A percentile compares a stretch with the other conserved stretches of the same genome.
phyloP scores from a whole-genome alignment of 2,888 invertebrate species.

The Ormyrus nitidulus region DNA sequence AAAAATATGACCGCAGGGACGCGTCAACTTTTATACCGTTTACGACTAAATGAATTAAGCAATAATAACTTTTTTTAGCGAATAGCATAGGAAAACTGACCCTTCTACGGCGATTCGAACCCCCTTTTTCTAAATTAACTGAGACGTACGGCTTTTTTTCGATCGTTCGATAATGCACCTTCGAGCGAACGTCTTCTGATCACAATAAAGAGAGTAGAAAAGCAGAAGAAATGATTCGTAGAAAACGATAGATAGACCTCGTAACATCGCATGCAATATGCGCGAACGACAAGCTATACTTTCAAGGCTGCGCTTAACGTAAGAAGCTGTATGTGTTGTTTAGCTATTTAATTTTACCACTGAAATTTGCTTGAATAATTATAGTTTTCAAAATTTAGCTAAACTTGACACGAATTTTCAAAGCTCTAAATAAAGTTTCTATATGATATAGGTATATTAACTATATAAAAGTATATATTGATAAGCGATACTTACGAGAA shows the following conservation, averaged over 20 bases:
- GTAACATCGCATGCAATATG: slow-evolving; percentile 14
- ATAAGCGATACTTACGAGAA: too few relatives aligned
- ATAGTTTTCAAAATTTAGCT: neutral
- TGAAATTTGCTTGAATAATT: slow-evolving; percentile 12
- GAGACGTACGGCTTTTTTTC: neutral
- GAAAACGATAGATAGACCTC: slow-evolving; percentile 32
- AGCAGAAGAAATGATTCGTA: neutral
- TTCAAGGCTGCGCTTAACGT: slow-evolving; percentile 28
- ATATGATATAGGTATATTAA: neutral
- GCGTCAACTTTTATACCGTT: slow-evolving; percentile 26
- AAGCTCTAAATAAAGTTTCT: neutral
- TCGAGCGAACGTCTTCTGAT: slow-evolving; percentile 14
- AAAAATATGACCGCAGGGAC: neutral
- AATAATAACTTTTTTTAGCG: slow-evolving; percentile 30
- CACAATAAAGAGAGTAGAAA: neutral
- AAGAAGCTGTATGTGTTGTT: too few relatives aligned
- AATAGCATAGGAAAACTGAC: neutral
- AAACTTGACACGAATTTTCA: neutral
- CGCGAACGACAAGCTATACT: slow-evolving; percentile 26
- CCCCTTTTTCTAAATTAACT: neutral
- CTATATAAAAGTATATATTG: neutral
- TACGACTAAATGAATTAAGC: slow-evolving; percentile 22
- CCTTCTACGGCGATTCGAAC: too few relatives aligned
- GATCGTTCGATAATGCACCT: slow-evolving; percentile 7
- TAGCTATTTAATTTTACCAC: neutral